These are phyloP conservation scores for Serinus canaria DNA, from an alignment of 2,113 vertebrate genomes.

Conservation along the genomic window DNA sequence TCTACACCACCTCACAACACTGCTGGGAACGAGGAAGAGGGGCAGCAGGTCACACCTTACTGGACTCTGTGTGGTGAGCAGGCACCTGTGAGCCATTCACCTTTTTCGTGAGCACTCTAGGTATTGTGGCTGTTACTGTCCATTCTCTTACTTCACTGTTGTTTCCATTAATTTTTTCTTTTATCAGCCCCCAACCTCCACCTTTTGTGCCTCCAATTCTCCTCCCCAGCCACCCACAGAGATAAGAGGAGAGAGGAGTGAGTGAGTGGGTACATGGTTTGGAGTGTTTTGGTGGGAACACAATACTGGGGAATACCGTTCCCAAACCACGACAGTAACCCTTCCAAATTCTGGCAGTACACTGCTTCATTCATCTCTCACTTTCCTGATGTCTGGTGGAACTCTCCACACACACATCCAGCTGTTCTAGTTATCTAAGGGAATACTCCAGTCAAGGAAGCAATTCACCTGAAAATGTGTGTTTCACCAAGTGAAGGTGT, in stretches of 20 bases:
- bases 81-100: background rate
- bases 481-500: background rate
- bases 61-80: background rate
- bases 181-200: background rate
- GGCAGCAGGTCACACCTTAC: background rate
- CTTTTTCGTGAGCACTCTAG: accelerated
- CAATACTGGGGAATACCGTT: background rate
- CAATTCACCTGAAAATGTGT: background rate
- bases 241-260: background rate
- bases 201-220: background rate
- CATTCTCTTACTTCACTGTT: background rate
- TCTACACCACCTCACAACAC: background rate
- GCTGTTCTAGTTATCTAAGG: background rate
- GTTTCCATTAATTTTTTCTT: background rate
- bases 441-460: slow-evolving; percentile 11
- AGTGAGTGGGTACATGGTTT: accelerated
- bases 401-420: background rate
- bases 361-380: background rate
- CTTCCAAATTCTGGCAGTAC: slow-evolving; percentile 13
- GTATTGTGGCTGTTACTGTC: background rate
- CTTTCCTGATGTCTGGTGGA: background rate
- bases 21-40: background rate
- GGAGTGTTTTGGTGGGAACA: background rate
- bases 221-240: background rate
- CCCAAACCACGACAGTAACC: background rate